Base-by-base conservation (phyloP, 37 sponge, comb jelly and placozoan species). In the Halichondria panicea region DNA sequence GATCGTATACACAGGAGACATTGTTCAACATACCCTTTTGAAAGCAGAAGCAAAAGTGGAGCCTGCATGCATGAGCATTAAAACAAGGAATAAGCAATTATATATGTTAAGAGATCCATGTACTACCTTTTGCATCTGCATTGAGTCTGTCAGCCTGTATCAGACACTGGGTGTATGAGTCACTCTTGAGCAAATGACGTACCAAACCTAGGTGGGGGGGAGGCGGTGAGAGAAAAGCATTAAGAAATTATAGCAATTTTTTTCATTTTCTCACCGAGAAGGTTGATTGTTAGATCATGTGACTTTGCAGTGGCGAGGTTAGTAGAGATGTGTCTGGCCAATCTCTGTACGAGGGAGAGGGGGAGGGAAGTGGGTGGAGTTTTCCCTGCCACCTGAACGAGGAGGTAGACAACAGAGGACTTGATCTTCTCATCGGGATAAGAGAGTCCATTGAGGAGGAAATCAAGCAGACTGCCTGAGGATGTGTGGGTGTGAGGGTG, bases 41-140 rank as follows among this genome's bases (percentile, higher is more conserved):
- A 86, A 79, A 15, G 80, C 75, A 9, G 74, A 73, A 35, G 87
- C 87, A 38, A 86, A 72, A 8, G 80, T 86, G 32, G 82, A 82
- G 7, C 82, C 82, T 82, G 28, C 11, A 55, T 3, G 37, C 21
- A 25, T 5, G 31, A 57, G 38, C n/a, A n/a, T n/a, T n/a, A n/a
- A n/a, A n/a, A n/a, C n/a, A n/a, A n/a, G n/a, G n/a, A n/a, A n/a
- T n/a, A n/a, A n/a, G n/a, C n/a, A n/a, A n/a, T n/a, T n/a, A n/a
- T n/a, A n/a, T n/a, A n/a, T n/a, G n/a, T n/a, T n/a, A n/a, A n/a
- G n/a, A n/a, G n/a, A n/a, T n/a, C n/a, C n/a, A n/a, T n/a, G n/a
- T n/a, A n/a, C n/a, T 0, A 82, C 82, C 82, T 82, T 82, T 82
- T n/a, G 82, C 74, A 55, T 82, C 67, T 28, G 82, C 15, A 50